Evolutionary conservation across 2,888 invertebrate genomes (phyloP).

Genomic region (Sclerodermus sp.): DNA sequence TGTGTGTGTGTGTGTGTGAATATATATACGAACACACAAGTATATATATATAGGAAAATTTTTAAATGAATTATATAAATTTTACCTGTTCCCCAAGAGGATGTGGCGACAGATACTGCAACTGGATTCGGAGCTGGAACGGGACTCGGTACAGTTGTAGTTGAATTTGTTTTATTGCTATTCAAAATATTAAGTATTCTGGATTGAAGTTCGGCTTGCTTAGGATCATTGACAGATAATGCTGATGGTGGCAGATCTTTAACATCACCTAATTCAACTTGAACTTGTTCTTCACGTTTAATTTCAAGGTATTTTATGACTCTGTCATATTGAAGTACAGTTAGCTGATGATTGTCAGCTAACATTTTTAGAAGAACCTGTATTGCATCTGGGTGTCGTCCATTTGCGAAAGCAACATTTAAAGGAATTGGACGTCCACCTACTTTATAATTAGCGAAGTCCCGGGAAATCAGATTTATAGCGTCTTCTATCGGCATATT

Average conservation of each 20-base stretch:
- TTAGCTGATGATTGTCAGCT: constrained; percentile 78
- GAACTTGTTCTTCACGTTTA: constrained; percentile 72
- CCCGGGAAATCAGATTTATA: constrained; percentile 73
- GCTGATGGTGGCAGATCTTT: constrained; percentile 57
- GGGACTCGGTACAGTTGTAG: constrained; percentile 47
- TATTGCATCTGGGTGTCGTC: constrained; percentile 55
- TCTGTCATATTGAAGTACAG: constrained; percentile 77
- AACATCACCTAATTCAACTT: constrained; percentile 74
- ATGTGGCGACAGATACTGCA: constrained; percentile 36
- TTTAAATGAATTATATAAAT: constrained; percentile 1
- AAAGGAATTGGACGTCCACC: constrained; percentile 63
- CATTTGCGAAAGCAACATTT: constrained; percentile 59
- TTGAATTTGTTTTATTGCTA: constrained; percentile 58
- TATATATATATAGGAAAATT: background rate
- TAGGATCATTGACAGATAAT: constrained; percentile 59
- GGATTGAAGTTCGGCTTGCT: constrained; percentile 74
- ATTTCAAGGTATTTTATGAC: constrained; percentile 74
- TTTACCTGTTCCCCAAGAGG: constrained; percentile 51
- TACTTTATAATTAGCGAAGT: constrained; percentile 67
- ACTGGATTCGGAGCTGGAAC: constrained; percentile 49
- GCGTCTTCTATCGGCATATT: constrained; percentile 96
- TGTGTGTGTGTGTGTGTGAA: too few species aligned
- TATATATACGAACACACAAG: background rate
- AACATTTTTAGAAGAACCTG: constrained; percentile 69
- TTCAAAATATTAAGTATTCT: constrained; percentile 79